These are phyloP conservation scores for Argyrosomus regius DNA, from an alignment of 2,797 vertebrate genomes.

Conservation along the genomic window DNA sequence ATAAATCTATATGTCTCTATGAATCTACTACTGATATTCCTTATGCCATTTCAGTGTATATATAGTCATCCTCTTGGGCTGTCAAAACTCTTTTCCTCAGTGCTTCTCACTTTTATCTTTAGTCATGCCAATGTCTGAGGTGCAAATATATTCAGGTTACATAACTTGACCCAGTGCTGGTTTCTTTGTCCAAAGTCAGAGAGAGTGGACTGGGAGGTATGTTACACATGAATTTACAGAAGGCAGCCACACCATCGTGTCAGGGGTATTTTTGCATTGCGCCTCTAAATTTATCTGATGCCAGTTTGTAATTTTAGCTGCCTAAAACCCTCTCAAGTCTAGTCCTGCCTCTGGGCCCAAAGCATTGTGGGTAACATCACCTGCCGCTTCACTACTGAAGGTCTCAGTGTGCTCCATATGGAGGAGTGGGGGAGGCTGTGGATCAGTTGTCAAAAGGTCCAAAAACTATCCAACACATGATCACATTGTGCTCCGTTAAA, in stretches of 20 bases:
- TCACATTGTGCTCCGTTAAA: constrained; percentile 17
- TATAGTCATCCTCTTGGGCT: background rate
- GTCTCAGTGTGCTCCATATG: constrained; percentile 39
- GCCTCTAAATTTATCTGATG: constrained; percentile 67
- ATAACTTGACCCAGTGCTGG: constrained; percentile 36
- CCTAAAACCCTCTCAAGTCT: constrained; percentile 54
- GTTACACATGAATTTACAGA: constrained; percentile 67
- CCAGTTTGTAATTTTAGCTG: constrained; percentile 72
- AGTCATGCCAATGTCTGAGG: constrained; percentile 20
- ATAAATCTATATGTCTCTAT: too few species aligned
- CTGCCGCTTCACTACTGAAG: constrained; percentile 25
- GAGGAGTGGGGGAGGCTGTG: constrained; percentile 14
- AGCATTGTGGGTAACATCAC: constrained; percentile 64
- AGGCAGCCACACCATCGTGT: constrained; percentile 38
- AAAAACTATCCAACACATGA: constrained; percentile 27
- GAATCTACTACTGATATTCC: background rate
- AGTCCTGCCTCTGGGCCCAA: constrained; percentile 44
- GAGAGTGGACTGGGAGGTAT: constrained; percentile 37
- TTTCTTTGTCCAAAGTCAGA: constrained; percentile 44
- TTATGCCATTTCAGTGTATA: background rate
- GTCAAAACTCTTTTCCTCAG: background rate
- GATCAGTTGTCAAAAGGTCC: constrained; percentile 47
- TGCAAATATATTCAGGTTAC: constrained; percentile 39
- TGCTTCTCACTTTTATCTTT: constrained; percentile 11
- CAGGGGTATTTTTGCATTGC: constrained; percentile 53